phyloP scores from a whole-genome alignment of 2,797 vertebrate species.

The Tragopan temminckii region DNA sequence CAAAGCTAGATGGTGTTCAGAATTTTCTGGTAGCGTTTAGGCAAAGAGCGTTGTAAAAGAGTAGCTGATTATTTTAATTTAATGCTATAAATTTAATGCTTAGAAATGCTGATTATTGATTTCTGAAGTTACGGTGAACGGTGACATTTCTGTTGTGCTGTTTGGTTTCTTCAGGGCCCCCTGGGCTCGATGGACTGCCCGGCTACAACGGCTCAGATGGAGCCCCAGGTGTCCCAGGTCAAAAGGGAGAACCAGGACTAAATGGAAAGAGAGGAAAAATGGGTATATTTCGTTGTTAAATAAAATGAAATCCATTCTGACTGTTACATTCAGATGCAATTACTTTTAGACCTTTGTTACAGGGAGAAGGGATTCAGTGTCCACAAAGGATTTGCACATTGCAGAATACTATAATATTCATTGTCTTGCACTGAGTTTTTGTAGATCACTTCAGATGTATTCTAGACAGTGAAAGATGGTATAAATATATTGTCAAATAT shows the following conservation, averaged over 20 bases:
- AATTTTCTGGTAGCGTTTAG: not conserved
- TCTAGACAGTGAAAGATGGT: not conserved
- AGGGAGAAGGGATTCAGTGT: not conserved
- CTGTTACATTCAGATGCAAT: not conserved
- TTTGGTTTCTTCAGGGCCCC: constrained; percentile 82
- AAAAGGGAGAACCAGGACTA: constrained; percentile 88
- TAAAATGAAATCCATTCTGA: not conserved
- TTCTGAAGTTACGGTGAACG: not conserved
- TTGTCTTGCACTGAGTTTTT: not conserved
- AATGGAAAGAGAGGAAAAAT: constrained; percentile 92
- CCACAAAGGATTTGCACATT: not conserved
- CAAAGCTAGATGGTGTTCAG: not conserved
- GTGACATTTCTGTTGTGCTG: not conserved
- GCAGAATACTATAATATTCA: not conserved
- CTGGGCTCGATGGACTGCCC: constrained; percentile 86
- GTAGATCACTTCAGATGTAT: not conserved
- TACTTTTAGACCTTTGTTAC: not conserved
- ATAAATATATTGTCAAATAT: not conserved
- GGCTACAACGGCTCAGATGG: constrained; percentile 93
- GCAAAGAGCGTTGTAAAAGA: not conserved
- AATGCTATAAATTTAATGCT: not conserved
- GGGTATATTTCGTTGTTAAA: constrained; percentile 77
- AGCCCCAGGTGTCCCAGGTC: constrained; percentile 83
- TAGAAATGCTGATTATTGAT: not conserved
- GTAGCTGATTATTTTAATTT: not conserved